Evolutionary conservation across 2,888 invertebrate species (phyloP).

Genomic region (Microctonus hyperodae): DNA sequence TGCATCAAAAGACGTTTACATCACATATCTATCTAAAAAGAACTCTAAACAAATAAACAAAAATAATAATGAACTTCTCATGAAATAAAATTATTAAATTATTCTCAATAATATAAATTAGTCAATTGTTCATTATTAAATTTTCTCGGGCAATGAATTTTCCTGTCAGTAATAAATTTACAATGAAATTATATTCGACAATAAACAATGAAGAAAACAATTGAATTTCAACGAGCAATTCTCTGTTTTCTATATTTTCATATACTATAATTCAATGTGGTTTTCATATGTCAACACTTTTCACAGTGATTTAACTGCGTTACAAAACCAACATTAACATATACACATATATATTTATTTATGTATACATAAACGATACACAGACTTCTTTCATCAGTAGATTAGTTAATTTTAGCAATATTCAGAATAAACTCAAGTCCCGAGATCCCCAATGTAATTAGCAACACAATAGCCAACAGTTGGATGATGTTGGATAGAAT

Average conservation of each 20-base stretch:
- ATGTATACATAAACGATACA: neutral
- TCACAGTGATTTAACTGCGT: constrained; percentile 24
- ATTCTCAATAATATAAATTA: too few species aligned
- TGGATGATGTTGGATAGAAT: constrained; percentile 45
- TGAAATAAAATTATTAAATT: too few species aligned
- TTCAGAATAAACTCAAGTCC: constrained; percentile 42
- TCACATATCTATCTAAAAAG: neutral
- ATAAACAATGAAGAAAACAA: neutral
- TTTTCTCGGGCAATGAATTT: neutral
- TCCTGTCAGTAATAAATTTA: neutral
- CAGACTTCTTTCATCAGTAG: constrained; percentile 52
- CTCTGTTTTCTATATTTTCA: neutral
- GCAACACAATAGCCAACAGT: constrained; percentile 58
- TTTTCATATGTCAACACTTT: constrained; percentile 20
- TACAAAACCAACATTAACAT: constrained; percentile 13
- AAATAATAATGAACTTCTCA: too few species aligned
- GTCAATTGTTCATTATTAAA: neutral
- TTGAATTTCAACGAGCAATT: neutral
- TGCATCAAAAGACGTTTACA: constrained; percentile 8
- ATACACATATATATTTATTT: neutral
- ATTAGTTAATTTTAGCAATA: constrained; percentile 57
- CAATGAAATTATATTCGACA: neutral
- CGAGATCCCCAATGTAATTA: constrained; percentile 58
- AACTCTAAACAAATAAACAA: neutral
- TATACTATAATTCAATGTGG: neutral